These are phyloP conservation scores for Eulemur mongoz DNA, from an alignment of 2,797 vertebrate species.

Conservation along the genomic window DNA sequence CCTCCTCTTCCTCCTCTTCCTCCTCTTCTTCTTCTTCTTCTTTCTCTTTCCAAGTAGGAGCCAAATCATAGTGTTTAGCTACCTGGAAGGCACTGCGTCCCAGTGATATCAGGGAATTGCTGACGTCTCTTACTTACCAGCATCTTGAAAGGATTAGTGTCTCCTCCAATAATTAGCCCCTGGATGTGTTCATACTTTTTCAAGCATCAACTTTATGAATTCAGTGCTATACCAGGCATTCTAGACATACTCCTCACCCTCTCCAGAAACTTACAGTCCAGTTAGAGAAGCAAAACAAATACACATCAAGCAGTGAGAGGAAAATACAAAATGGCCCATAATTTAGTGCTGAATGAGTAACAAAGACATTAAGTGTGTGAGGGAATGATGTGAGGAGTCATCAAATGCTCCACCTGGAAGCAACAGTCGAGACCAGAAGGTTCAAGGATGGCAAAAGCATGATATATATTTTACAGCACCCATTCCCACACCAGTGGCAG, in stretches of 20 bases:
- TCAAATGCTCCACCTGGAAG: neutral
- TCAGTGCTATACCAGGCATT: neutral
- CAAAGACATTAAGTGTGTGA: neutral
- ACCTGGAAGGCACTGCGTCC: neutral
- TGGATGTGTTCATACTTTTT: neutral
- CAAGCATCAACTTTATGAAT: neutral
- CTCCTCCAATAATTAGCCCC: neutral
- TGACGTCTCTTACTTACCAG: neutral
- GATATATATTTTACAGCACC: neutral
- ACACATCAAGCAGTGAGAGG: neutral
- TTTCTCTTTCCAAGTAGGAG: neutral
- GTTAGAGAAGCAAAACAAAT: neutral
- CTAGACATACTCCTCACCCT: fast-evolving
- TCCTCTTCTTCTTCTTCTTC: neutral
- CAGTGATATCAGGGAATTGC: neutral
- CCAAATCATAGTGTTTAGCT: neutral
- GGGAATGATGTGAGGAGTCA: neutral
- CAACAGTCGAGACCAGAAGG: neutral
- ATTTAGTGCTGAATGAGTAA: neutral
- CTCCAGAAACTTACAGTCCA: neutral
- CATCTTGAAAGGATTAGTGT: neutral
- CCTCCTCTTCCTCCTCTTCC: no score
- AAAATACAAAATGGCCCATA: neutral
- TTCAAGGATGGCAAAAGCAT: neutral
- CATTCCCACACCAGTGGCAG: neutral